Conservation (phyloP, 2,113 vertebrate species). For the Chauna torquata region DNA sequence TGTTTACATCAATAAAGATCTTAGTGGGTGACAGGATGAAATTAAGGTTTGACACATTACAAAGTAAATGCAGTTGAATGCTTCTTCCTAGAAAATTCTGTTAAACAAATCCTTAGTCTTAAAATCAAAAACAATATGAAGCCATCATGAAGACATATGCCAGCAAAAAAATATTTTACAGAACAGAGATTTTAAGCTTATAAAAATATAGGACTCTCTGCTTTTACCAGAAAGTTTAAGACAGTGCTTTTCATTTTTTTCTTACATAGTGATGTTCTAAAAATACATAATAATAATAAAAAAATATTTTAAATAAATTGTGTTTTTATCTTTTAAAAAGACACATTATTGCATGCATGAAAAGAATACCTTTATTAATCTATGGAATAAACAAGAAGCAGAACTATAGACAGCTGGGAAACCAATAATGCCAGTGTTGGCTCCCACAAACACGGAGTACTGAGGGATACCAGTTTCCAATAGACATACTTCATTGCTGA, state of each 20-base stretch:
- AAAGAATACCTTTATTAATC: not conserved
- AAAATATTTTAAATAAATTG: no score
- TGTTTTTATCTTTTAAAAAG: not conserved
- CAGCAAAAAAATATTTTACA: not conserved
- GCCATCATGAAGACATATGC: not conserved
- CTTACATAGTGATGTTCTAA: not conserved
- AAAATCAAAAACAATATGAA: not conserved
- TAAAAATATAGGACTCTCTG: not conserved
- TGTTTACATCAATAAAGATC: not conserved
- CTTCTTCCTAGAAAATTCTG: not conserved
- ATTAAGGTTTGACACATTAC: not conserved
- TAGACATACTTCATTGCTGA: rapidly evolving
- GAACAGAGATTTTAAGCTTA: not conserved
- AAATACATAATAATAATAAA: no score
- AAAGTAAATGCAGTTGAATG: not conserved
- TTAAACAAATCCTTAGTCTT: not conserved
- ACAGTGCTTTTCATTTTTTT: not conserved
- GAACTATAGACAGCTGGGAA: not conserved
- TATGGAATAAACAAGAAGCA: not conserved
- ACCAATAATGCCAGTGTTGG: not conserved
- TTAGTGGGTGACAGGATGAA: not conserved
- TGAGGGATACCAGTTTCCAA: not conserved
- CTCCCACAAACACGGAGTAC: not conserved
- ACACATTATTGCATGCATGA: not conserved
- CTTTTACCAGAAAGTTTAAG: not conserved